A percentile compares a stretch with the other conserved stretches of the same genome.
Evolutionary conservation across 1,140 invertebrate genomes (phyloP).

Genomic region (Dicyema japonicum): DNA sequence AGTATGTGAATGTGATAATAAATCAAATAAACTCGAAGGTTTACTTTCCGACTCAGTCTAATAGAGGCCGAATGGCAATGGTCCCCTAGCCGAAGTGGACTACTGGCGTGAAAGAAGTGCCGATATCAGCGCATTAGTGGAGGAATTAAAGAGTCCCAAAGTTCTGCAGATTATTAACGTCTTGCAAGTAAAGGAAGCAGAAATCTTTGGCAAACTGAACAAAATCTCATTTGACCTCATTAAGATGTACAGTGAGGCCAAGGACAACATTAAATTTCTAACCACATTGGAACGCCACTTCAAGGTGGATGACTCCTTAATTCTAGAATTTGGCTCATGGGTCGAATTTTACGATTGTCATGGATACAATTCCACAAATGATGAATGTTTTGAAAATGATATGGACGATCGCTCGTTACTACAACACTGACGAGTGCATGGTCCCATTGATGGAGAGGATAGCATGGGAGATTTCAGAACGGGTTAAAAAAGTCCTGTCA

Average conservation of each 20-base stretch:
- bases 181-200: no score
- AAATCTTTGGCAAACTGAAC: no score
- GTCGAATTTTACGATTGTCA: slow-evolving; percentile 26
- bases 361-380: slow-evolving; percentile 34
- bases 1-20: slow-evolving; percentile 12
- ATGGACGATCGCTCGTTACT: slow-evolving; percentile 21
- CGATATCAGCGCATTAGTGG: slow-evolving; percentile 35
- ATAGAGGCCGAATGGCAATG: slow-evolving; percentile 27
- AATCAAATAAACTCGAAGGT: slow-evolving; percentile 9
- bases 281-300: slow-evolving; percentile 41
- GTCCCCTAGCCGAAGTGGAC: slow-evolving; percentile 41
- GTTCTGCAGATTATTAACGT: slow-evolving; percentile 28
- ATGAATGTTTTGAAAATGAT: slow-evolving; percentile 34
- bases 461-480: slow-evolving; percentile 38
- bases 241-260: slow-evolving; percentile 35
- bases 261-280: slow-evolving; percentile 44
- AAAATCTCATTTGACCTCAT: slow-evolving; percentile 25
- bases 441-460: slow-evolving; percentile 41
- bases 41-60: slow-evolving; percentile 6
- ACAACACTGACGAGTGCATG: slow-evolving; percentile 32
- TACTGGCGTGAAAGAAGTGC: slow-evolving; percentile 44
- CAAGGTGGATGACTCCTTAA: no score
- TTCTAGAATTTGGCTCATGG: slow-evolving; percentile 35
- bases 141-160: slow-evolving; percentile 37
- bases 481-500: slow-evolving; percentile 34